A percentile compares a stretch with the other conserved stretches of the same genome.
These are phyloP conservation scores for Pterocles gutturalis DNA, from an alignment of 2,113 vertebrate genomes.

Conservation along the genomic window DNA sequence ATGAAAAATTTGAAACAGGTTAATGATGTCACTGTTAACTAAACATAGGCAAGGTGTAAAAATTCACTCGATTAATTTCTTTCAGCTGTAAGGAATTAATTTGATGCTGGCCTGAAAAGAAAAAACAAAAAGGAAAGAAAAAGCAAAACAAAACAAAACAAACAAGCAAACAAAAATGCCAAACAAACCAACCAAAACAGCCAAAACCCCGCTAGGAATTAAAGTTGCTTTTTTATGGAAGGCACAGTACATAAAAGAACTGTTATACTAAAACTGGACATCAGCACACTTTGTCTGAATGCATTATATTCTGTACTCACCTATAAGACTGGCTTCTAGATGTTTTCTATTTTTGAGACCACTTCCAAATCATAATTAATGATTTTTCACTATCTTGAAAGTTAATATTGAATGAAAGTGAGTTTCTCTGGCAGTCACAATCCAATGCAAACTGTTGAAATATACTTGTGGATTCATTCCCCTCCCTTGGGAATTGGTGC, in stretches of 20 bases:
- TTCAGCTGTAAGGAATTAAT: neutral
- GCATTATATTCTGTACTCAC: neutral
- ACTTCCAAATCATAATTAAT: neutral
- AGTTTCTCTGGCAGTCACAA: neutral
- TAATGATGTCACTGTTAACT: slow-evolving; percentile 29
- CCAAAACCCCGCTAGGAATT: neutral
- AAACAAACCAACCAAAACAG: neutral
- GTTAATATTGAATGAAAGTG: neutral
- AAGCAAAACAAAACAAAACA: fast-evolving
- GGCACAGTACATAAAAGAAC: neutral
- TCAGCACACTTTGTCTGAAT: neutral
- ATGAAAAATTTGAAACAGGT: slow-evolving; percentile 17
- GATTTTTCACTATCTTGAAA: neutral
- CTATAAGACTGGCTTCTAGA: neutral
- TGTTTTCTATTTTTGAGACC: neutral
- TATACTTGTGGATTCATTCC: neutral
- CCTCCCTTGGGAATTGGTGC: neutral
- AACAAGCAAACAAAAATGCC: neutral
- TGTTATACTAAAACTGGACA: neutral
- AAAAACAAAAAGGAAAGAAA: neutral
- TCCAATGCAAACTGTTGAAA: neutral
- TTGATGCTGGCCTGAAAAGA: neutral
- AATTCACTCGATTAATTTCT: neutral
- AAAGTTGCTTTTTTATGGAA: neutral
- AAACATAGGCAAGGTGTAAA: neutral